phyloP scores from a whole-genome alignment of 2,888 invertebrate genomes.

The Antitype chi region DNA sequence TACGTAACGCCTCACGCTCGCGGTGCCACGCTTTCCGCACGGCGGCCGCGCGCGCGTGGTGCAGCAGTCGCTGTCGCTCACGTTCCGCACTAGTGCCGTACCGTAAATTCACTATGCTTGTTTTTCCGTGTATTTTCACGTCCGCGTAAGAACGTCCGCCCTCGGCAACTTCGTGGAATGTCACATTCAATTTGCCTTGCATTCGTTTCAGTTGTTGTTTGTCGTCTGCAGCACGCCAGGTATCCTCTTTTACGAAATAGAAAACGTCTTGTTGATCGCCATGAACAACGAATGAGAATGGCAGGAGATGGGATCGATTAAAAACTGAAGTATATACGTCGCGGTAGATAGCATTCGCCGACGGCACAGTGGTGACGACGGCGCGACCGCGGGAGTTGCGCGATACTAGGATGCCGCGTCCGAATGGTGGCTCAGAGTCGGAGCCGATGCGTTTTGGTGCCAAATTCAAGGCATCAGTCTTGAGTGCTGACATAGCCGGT shows the following conservation, averaged over 20 bases:
- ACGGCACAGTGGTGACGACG: slow-evolving; percentile 96
- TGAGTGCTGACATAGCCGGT: slow-evolving; percentile 95
- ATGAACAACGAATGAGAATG: slow-evolving; percentile 96
- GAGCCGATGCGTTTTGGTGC: slow-evolving; percentile 94
- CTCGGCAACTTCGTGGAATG: slow-evolving; percentile 96
- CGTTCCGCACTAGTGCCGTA: slow-evolving; percentile 98
- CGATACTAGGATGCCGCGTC: slow-evolving; percentile 96
- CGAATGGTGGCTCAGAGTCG: slow-evolving; percentile 97
- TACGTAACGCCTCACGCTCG: slow-evolving; percentile 96
- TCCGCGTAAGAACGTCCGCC: slow-evolving; percentile 95
- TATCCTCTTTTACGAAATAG: slow-evolving; percentile 97
- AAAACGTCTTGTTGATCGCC: slow-evolving; percentile 97
- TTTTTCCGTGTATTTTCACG: slow-evolving; percentile 97
- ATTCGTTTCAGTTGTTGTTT: slow-evolving; percentile 96
- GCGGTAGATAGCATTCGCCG: slow-evolving; percentile 97
- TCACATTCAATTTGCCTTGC: slow-evolving; percentile 97
- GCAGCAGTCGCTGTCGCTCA: slow-evolving; percentile 96
- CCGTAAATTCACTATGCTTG: slow-evolving; percentile 97
- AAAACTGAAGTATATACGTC: slow-evolving; percentile 98
- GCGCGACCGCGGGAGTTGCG: slow-evolving; percentile 95
- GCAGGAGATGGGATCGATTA: slow-evolving; percentile 96
- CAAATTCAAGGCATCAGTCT: slow-evolving; percentile 94
- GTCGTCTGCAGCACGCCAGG: slow-evolving; percentile 97
- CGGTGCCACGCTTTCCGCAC: slow-evolving; percentile 98
- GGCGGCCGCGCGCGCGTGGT: slow-evolving; percentile 97